phyloP scores from a whole-genome alignment of 2,888 invertebrate species.

The Nematopogon swammerdamellus region DNA sequence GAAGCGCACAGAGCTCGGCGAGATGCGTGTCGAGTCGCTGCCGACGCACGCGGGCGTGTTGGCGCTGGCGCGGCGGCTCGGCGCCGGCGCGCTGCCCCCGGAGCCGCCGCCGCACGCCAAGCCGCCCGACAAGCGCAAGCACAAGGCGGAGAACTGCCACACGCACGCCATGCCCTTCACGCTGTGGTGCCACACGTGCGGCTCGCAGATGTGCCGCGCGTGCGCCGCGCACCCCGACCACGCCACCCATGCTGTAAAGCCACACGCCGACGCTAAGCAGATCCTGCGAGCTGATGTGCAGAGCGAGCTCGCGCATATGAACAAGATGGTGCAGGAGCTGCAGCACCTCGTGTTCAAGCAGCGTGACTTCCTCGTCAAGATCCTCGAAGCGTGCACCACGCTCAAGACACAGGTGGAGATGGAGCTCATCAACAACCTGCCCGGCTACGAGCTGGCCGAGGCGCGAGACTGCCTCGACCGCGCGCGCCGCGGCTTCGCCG shows the following conservation, averaged over 20 bases:
- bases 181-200: slow-evolving; percentile 68
- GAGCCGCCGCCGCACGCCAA: slow-evolving; percentile 8
- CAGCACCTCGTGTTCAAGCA: slow-evolving; percentile 68
- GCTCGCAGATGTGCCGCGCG: slow-evolving; percentile 61
- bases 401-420: slow-evolving; percentile 73
- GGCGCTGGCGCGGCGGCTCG: slow-evolving; percentile 50
- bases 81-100: slow-evolving; percentile 11
- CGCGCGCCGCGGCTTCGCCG: slow-evolving; percentile 53
- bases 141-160: slow-evolving; percentile 61
- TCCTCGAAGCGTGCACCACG: slow-evolving; percentile 70
- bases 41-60: slow-evolving; percentile 67
- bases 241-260: slow-evolving; percentile 64
- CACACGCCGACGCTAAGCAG: slow-evolving; percentile 64
- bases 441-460: slow-evolving; percentile 63
- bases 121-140: slow-evolving; percentile 8
- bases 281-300: slow-evolving; percentile 63
- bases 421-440: slow-evolving; percentile 66
- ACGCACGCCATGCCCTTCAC: slow-evolving; percentile 71
- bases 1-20: slow-evolving; percentile 68
- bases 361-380: slow-evolving; percentile 68
- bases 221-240: slow-evolving; percentile 66
- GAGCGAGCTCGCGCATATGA: slow-evolving; percentile 64
- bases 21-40: slow-evolving; percentile 63
- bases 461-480: slow-evolving; percentile 62
- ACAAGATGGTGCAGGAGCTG: slow-evolving; percentile 66